Evolutionary conservation across 1,140 invertebrate genomes (phyloP).

Genomic region (Aphidius ervi): DNA sequence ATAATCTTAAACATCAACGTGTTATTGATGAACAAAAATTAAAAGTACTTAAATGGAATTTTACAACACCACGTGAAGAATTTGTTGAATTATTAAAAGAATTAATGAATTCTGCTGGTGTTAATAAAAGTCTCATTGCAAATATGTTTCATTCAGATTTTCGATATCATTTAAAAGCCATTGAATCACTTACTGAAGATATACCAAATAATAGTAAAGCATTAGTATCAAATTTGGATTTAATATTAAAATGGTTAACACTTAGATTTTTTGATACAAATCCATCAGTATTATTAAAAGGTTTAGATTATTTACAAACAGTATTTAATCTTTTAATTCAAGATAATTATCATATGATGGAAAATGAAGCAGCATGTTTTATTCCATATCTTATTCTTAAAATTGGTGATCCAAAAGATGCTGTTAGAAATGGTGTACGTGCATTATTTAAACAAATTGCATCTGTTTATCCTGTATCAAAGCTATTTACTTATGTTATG

Average conservation of each 20-base stretch:
- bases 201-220: conserved; percentile 71
- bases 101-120: conserved; percentile 83
- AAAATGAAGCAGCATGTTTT: conserved; percentile 89
- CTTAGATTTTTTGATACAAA: conserved; percentile 97
- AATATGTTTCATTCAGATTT: conserved; percentile 97
- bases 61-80: conserved; percentile 86
- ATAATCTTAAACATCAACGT: conserved; percentile 86
- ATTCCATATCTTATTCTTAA: conserved; percentile 91
- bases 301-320: conserved; percentile 82
- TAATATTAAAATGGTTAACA: conserved; percentile 95
- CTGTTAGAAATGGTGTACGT: conserved; percentile 83
- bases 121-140: conserved; percentile 79
- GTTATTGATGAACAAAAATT: conserved; percentile 89
- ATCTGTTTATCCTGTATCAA: conserved; percentile 82
- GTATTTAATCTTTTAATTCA: conserved; percentile 79
- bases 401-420: conserved; percentile 95
- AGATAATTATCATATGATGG: conserved; percentile 79
- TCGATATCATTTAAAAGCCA: conserved; percentile 92
- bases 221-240: conserved; percentile 85
- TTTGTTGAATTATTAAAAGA: conserved; percentile 89
- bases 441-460: conserved; percentile 81
- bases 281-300: conserved; percentile 92
- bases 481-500: conserved; percentile 86
- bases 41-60: conserved; percentile 95
- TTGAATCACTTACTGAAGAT: conserved; percentile 85